Evolutionary conservation across 2,797 vertebrate species (phyloP).

Genomic region (Arctocebus calabarensis): DNA sequence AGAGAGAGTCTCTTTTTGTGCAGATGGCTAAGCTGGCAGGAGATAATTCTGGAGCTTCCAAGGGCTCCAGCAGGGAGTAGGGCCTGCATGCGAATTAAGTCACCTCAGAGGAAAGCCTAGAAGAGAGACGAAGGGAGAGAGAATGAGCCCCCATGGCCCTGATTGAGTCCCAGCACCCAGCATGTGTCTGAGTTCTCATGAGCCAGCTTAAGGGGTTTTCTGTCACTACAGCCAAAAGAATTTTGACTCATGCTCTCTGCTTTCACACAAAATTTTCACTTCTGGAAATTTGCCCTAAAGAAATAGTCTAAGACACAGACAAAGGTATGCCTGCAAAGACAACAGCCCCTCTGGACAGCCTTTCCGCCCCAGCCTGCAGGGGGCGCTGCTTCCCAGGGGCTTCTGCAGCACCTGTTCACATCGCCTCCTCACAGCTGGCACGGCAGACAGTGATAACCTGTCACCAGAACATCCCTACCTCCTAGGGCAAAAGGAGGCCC

Average conservation of each 20-base stretch:
- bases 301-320: background rate
- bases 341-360: background rate
- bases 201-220: background rate
- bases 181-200: background rate
- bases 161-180: background rate
- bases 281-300: conserved; percentile 6
- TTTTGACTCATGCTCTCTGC: background rate
- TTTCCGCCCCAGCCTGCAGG: background rate
- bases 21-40: background rate
- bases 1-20: background rate
- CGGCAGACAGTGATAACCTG: background rate
- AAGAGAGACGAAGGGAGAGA: background rate
- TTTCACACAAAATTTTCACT: conserved; percentile 13
- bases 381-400: background rate
- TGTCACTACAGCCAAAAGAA: background rate
- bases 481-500: background rate
- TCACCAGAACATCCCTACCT: background rate
- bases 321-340: background rate
- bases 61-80: background rate
- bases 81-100: background rate
- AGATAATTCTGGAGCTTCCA: background rate
- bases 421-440: background rate
- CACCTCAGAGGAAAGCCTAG: background rate
- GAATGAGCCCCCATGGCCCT: accelerated
- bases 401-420: background rate